Conservation (phyloP, 1,140 invertebrate genomes). For the Samia ricini region DNA sequence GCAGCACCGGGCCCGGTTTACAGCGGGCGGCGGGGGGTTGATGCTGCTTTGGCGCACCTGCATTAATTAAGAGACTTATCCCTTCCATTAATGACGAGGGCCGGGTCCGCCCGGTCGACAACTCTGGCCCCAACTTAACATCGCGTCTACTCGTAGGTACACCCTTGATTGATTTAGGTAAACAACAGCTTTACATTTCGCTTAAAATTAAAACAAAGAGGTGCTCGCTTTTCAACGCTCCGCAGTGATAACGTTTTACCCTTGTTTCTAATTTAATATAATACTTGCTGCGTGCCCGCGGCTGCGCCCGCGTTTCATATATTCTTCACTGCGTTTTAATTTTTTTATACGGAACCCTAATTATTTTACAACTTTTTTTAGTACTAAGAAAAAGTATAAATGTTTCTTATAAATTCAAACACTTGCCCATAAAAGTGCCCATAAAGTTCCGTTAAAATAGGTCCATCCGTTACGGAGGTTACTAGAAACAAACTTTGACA, state of each 20-base stretch:
- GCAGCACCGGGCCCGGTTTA: conserved; percentile 10
- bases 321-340: no score
- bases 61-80: conserved; percentile 56
- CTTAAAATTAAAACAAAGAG: conserved; percentile 23
- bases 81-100: conserved; percentile 35
- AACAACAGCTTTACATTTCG: conserved; percentile 29
- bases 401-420: no score
- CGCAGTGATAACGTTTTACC: conserved; percentile 6
- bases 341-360: no score
- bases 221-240: conserved; percentile 6
- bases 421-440: no score
- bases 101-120: conserved; percentile 12
- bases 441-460: no score
- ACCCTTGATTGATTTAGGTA: conserved; percentile 44
- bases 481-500: no score
- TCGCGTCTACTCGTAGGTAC: conserved; percentile 18
- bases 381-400: no score
- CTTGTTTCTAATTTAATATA: background rate
- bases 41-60: conserved; percentile 31
- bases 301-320: no score
- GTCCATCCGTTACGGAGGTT: no score
- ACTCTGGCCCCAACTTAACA: conserved; percentile 18
- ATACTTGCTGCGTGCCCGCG: no score
- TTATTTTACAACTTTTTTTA: no score
- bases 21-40: conserved; percentile 16